phyloP scores from a whole-genome alignment of 2,888 invertebrate species.

The Endomychus coccineus region DNA sequence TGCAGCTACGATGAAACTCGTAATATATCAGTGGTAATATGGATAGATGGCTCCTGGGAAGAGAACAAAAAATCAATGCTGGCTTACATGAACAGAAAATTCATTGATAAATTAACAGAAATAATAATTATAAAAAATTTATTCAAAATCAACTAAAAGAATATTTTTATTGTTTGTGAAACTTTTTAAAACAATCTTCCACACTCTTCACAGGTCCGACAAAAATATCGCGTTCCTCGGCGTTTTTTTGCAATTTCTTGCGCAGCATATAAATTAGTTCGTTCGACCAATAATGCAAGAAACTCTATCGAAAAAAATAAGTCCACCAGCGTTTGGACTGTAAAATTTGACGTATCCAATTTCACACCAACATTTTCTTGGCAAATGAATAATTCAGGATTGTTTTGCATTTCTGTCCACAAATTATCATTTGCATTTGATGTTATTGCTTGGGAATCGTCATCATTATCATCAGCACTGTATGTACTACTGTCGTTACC shows the following conservation, averaged over 20 bases:
- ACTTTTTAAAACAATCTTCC: slow-evolving; percentile 26
- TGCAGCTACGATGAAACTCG: slow-evolving; percentile 24
- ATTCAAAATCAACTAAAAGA: slow-evolving; percentile 10
- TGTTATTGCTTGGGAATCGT: slow-evolving; percentile 23
- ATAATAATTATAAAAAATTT: too few relatives aligned
- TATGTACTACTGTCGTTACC: slow-evolving; percentile 19
- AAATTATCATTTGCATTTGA: slow-evolving; percentile 23
- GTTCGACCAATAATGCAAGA: slow-evolving; percentile 24
- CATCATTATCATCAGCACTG: slow-evolving; percentile 20
- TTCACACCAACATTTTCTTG: slow-evolving; percentile 24
- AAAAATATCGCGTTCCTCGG: slow-evolving; percentile 24
- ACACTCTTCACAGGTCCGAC: slow-evolving; percentile 23
- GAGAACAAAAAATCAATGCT: slow-evolving; percentile 25
- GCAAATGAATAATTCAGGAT: slow-evolving; percentile 25
- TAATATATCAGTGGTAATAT: slow-evolving; percentile 25
- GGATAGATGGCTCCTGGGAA: slow-evolving; percentile 25
- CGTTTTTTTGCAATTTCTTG: slow-evolving; percentile 24
- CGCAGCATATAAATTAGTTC: slow-evolving; percentile 25
- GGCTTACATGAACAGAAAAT: slow-evolving; percentile 19
- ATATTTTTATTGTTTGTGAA: slow-evolving; percentile 22
- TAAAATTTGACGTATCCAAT: slow-evolving; percentile 22
- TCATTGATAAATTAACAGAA: slow-evolving; percentile 17
- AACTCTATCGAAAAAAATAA: slow-evolving; percentile 21
- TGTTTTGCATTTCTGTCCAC: slow-evolving; percentile 22
- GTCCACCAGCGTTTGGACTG: slow-evolving; percentile 20